Evolutionary conservation across 2,888 invertebrate species (phyloP).

Genomic region (Polydrusus tereticollis): DNA sequence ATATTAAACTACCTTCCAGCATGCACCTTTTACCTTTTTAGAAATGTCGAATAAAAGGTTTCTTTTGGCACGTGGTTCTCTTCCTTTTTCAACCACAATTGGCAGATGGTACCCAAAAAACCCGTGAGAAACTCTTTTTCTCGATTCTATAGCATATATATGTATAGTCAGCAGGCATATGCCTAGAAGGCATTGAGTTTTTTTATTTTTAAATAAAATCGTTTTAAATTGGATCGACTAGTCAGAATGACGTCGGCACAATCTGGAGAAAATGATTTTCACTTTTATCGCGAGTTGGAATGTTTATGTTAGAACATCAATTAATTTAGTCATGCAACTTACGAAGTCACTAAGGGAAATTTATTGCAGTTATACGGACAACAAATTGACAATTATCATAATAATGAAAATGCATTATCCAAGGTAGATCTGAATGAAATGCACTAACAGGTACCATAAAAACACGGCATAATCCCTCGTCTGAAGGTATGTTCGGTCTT

Average conservation of each 20-base stretch:
- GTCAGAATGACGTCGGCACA: constrained; percentile 35
- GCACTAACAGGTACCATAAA: constrained; percentile 40
- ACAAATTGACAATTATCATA: constrained; percentile 28
- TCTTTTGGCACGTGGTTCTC: constrained; percentile 49
- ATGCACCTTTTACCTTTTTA: constrained; percentile 41
- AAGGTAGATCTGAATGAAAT: constrained; percentile 31
- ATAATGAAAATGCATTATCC: constrained; percentile 29
- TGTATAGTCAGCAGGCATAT: constrained; percentile 33
- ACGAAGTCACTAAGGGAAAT: not conserved
- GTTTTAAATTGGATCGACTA: constrained; percentile 31
- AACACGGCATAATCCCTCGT: constrained; percentile 8
- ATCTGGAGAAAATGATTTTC: constrained; percentile 38
- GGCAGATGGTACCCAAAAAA: constrained; percentile 50
- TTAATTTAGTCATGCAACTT: constrained; percentile 42
- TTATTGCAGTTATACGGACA: constrained; percentile 13
- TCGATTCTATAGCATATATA: constrained; percentile 41
- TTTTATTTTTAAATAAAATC: constrained; percentile 35
- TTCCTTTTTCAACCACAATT: constrained; percentile 48
- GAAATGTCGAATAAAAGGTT: constrained; percentile 42
- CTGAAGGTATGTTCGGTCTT: constrained; percentile 20
- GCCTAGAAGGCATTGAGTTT: constrained; percentile 33
- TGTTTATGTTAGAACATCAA: constrained; percentile 20
- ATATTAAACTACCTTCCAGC: constrained; percentile 47
- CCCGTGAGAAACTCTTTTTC: constrained; percentile 47
- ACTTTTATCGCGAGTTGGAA: constrained; percentile 20